Percentiles rank a stretch among this genome's conserved stretches.
These are phyloP conservation scores for Drosophila algonquin DNA, from an alignment of 2,888 invertebrate species.

Conservation along the genomic window DNA sequence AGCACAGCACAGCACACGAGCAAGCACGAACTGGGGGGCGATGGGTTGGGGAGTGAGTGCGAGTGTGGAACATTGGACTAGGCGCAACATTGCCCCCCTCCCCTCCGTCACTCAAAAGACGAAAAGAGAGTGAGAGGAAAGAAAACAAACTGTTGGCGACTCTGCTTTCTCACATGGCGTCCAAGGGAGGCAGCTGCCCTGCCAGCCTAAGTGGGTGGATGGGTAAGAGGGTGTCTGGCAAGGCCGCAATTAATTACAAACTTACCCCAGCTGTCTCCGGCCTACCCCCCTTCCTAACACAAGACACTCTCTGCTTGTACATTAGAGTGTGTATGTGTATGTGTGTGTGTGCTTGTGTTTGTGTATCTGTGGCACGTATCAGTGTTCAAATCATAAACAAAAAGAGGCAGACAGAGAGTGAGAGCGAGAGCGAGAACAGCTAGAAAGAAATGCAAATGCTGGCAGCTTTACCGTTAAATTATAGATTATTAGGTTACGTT, in stretches of 20 bases:
- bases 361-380: conserved; percentile 72
- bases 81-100: conserved; percentile 18
- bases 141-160: conserved; percentile 44
- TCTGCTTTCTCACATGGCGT: conserved; percentile 56
- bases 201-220: not conserved
- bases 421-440: conserved; percentile 8
- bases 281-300: conserved; percentile 9
- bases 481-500: conserved; percentile 28
- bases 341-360: conserved; percentile 26
- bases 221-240: conserved; percentile 52
- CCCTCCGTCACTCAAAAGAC: conserved; percentile 15
- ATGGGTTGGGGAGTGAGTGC: not conserved
- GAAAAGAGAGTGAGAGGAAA: conserved; percentile 36
- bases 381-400: conserved; percentile 72
- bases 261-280: conserved; percentile 70
- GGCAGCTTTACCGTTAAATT: conserved; percentile 47
- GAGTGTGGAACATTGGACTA: conserved; percentile 17
- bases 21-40: not conserved
- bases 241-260: conserved; percentile 79
- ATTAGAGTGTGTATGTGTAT: conserved; percentile 27
- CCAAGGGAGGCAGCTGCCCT: conserved; percentile 1
- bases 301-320: not conserved
- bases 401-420: conserved; percentile 42
- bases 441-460: conserved; percentile 51
- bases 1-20: not conserved